Conservation (phyloP, 1,140 invertebrate genomes). For the Pseudomyrmex cubaensis region DNA sequence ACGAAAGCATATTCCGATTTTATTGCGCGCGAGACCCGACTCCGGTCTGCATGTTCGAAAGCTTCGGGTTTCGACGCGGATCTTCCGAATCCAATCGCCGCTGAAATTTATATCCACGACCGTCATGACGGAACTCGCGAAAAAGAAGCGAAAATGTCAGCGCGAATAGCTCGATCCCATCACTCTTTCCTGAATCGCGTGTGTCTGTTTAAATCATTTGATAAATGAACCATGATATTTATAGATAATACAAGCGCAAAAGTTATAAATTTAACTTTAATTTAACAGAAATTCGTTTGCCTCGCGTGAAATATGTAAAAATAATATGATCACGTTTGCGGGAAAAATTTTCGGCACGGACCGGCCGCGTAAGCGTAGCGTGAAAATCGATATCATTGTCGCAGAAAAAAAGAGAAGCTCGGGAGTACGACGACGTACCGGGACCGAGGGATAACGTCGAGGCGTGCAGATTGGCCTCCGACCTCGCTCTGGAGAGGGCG, state of each 20-base stretch:
- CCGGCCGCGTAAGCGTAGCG: neutral
- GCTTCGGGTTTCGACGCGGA: slow-evolving; percentile 38
- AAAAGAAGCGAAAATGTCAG: slow-evolving; percentile 31
- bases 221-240: too few species aligned
- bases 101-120: slow-evolving; percentile 41
- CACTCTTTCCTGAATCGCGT: slow-evolving; percentile 36
- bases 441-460: slow-evolving; percentile 87
- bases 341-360: neutral
- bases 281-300: too few species aligned
- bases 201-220: too few species aligned
- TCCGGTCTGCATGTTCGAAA: slow-evolving; percentile 15
- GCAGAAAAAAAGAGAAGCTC: neutral
- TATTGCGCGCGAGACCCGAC: slow-evolving; percentile 35
- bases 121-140: slow-evolving; percentile 3
- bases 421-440: slow-evolving; percentile 77
- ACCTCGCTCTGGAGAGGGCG: slow-evolving; percentile 91
- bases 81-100: slow-evolving; percentile 43
- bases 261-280: too few species aligned
- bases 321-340: neutral
- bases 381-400: slow-evolving; percentile 44
- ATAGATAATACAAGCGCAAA: too few species aligned
- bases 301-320: neutral
- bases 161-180: slow-evolving; percentile 12
- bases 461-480: slow-evolving; percentile 93
- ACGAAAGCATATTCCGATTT: slow-evolving; percentile 59